These are phyloP conservation scores for Tipula unca DNA, from an alignment of 2,888 invertebrate genomes.

Conservation along the genomic window DNA sequence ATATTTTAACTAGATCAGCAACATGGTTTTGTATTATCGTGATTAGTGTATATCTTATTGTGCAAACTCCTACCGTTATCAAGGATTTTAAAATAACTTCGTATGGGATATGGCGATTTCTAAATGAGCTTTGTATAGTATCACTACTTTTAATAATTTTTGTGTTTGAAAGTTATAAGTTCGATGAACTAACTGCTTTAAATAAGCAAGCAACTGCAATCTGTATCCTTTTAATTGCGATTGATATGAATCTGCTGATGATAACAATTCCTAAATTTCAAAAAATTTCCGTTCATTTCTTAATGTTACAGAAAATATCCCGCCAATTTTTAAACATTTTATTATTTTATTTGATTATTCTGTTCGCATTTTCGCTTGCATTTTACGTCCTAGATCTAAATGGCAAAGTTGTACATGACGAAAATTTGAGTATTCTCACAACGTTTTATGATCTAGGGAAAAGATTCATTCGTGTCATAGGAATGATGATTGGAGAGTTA, in stretches of 20 bases:
- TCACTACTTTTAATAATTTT: neutral
- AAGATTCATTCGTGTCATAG: slow-evolving; percentile 72
- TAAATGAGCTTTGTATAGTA: neutral
- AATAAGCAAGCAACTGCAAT: slow-evolving; percentile 47
- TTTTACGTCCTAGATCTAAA: slow-evolving; percentile 59
- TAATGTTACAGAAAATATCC: slow-evolving; percentile 74
- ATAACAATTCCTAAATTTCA: slow-evolving; percentile 59
- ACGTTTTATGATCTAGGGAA: slow-evolving; percentile 61
- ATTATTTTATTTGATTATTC: slow-evolving; percentile 68
- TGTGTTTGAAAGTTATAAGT: neutral
- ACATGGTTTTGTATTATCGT: neutral
- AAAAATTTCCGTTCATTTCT: slow-evolving; percentile 67
- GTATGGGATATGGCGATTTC: neutral
- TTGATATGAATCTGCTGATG: slow-evolving; percentile 66
- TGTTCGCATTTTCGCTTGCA: slow-evolving; percentile 72
- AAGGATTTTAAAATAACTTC: neutral
- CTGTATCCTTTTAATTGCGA: slow-evolving; percentile 64
- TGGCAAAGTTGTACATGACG: neutral
- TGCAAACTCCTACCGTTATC: neutral
- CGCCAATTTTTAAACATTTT: slow-evolving; percentile 72
- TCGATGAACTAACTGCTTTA: neutral
- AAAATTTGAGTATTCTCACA: slow-evolving; percentile 40
- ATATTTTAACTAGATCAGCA: neutral
- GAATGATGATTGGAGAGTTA: slow-evolving; percentile 82
- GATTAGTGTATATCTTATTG: neutral